phyloP scores from a whole-genome alignment of 2,113 vertebrate species.

The Smithornis capensis region DNA sequence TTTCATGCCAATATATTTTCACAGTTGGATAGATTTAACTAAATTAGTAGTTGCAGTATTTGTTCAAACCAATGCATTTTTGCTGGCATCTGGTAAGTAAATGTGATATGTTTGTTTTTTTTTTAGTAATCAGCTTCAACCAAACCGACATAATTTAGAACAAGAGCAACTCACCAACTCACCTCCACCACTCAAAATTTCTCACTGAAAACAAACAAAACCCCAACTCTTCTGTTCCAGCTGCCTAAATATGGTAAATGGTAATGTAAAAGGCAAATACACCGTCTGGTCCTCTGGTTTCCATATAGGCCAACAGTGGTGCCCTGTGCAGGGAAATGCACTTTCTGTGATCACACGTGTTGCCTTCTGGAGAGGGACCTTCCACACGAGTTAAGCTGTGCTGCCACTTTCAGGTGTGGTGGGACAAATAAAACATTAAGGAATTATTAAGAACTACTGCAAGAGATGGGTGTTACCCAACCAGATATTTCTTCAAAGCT shows the following conservation, averaged over 20 bases:
- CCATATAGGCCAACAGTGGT: accelerated
- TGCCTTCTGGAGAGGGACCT: not conserved
- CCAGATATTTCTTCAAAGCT: not conserved
- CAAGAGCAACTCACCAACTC: not conserved
- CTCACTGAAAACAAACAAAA: not conserved
- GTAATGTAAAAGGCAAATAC: not conserved
- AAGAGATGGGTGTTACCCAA: not conserved
- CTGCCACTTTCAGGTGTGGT: not conserved
- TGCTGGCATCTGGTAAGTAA: conserved; percentile 40
- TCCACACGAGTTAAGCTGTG: not conserved
- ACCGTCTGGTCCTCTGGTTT: not conserved
- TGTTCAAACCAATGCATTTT: conserved; percentile 52
- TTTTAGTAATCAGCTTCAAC: not conserved
- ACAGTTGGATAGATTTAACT: conserved; percentile 63
- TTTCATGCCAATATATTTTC: conserved; percentile 57
- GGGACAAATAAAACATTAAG: not conserved
- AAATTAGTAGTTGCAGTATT: conserved; percentile 65
- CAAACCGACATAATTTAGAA: not conserved
- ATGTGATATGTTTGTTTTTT: not conserved
- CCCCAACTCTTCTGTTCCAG: not conserved
- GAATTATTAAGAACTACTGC: not conserved
- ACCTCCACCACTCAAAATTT: not conserved
- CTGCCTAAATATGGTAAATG: not conserved
- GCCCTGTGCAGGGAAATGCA: not conserved
- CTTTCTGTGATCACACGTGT: accelerated